phyloP scores from a whole-genome alignment of 2,888 invertebrate genomes.

The Autographa gamma region DNA sequence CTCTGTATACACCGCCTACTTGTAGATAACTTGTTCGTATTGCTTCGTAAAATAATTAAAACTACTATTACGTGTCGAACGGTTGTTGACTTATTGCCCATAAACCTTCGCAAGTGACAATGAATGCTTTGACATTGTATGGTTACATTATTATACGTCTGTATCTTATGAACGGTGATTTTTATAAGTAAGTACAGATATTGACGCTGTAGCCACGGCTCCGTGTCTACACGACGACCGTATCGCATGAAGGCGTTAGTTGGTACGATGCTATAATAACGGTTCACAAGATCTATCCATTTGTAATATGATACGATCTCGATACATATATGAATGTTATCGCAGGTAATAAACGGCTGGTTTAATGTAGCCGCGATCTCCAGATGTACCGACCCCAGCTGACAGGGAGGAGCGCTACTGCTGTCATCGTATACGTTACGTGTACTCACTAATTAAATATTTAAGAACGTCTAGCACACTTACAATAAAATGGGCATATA shows the following conservation, averaged over 20 bases:
- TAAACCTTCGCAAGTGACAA: constrained; percentile 36
- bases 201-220: constrained; percentile 15
- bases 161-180: constrained; percentile 3
- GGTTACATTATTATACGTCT: constrained; percentile 12
- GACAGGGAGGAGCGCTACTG: constrained; percentile 43
- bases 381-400: constrained; percentile 44
- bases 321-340: constrained; percentile 24
- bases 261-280: constrained; percentile 18
- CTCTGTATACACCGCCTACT: constrained; percentile 18
- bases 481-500: constrained; percentile 40
- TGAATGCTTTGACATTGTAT: constrained; percentile 18
- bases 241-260: constrained; percentile 32
- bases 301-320: constrained; percentile 20
- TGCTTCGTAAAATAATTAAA: constrained; percentile 25
- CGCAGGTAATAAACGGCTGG: constrained; percentile 30
- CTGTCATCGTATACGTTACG: constrained; percentile 41
- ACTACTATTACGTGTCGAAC: constrained; percentile 13
- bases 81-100: constrained; percentile 31
- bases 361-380: constrained; percentile 29
- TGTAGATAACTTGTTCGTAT: constrained; percentile 26
- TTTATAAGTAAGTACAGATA: constrained; percentile 15
- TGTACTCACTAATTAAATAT: constrained; percentile 47
- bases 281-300: constrained; percentile 24
- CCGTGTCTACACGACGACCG: constrained; percentile 16
- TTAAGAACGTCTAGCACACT: constrained; percentile 37